phyloP scores from a whole-genome alignment of 2,797 vertebrate species.

The Eulemur albifrons region DNA sequence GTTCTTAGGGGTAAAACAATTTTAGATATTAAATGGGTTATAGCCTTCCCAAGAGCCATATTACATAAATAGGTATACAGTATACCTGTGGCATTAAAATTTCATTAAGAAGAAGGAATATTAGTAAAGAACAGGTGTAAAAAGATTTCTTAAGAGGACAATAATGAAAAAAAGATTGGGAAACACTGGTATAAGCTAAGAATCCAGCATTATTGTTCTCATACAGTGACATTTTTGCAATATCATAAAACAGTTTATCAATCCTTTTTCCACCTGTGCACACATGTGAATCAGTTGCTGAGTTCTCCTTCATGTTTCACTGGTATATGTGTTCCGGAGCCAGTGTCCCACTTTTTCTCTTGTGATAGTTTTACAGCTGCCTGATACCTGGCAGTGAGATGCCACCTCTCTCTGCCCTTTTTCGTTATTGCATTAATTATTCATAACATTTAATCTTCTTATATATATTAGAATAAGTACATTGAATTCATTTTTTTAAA shows the following conservation, averaged over 20 bases:
- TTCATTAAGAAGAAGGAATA: not conserved
- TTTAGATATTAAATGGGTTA: not conserved
- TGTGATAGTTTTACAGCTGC: not conserved
- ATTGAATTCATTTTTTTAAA: constrained; percentile 5
- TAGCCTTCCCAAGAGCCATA: not conserved
- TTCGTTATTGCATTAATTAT: not conserved
- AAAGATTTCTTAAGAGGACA: not conserved
- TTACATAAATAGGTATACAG: not conserved
- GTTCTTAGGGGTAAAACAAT: not conserved
- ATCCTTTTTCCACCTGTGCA: not conserved
- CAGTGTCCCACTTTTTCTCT: not conserved
- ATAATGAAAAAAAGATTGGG: not conserved
- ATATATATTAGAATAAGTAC: not conserved
- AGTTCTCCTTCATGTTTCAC: not conserved
- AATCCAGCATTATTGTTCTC: not conserved
- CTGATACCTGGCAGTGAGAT: not conserved
- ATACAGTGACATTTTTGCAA: not conserved
- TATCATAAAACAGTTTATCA: not conserved
- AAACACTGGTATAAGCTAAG: not conserved
- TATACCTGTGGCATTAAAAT: not conserved
- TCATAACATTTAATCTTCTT: not conserved
- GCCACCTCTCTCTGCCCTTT: not conserved
- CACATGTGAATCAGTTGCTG: not conserved
- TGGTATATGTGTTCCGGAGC: not conserved
- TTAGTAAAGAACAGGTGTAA: not conserved